These are phyloP conservation scores for Reticulitermes lucifugus DNA, from an alignment of 2,888 invertebrate species.

Conservation along the genomic window DNA sequence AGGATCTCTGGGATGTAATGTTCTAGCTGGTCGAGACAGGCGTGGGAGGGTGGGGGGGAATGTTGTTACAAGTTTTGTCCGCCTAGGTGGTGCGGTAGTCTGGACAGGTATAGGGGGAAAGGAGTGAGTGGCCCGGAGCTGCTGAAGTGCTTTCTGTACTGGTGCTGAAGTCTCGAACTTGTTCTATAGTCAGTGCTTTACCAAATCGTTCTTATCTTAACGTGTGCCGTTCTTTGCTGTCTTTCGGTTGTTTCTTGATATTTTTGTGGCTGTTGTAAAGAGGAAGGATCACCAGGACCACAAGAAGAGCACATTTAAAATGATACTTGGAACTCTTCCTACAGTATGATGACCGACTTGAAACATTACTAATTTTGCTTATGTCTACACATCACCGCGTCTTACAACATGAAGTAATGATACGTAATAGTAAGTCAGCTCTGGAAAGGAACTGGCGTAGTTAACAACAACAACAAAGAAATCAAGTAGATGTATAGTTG, in stretches of 20 bases:
- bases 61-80: background rate
- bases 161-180: background rate
- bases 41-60: too few relatives aligned
- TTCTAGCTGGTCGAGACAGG: background rate
- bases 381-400: too few relatives aligned
- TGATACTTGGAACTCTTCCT: too few relatives aligned
- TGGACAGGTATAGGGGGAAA: background rate
- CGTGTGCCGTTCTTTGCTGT: background rate
- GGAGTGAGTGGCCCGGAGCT: background rate
- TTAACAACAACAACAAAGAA: too few relatives aligned
- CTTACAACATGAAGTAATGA: too few relatives aligned
- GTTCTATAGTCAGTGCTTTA: background rate
- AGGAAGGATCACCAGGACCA: too few relatives aligned
- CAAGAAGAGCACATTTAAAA: too few relatives aligned
- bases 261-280: background rate
- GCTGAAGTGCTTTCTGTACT: background rate
- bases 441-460: too few relatives aligned
- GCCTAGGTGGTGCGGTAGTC: constrained; percentile 7
- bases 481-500: too few relatives aligned
- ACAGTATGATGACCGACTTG: too few relatives aligned
- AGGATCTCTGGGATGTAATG: background rate
- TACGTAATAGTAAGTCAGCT: too few relatives aligned
- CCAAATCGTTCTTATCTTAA: background rate
- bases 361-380: too few relatives aligned
- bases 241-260: background rate